Base-by-base conservation (phyloP, 2,888 invertebrate genomes). In the Chrysolina haemoptera region DNA sequence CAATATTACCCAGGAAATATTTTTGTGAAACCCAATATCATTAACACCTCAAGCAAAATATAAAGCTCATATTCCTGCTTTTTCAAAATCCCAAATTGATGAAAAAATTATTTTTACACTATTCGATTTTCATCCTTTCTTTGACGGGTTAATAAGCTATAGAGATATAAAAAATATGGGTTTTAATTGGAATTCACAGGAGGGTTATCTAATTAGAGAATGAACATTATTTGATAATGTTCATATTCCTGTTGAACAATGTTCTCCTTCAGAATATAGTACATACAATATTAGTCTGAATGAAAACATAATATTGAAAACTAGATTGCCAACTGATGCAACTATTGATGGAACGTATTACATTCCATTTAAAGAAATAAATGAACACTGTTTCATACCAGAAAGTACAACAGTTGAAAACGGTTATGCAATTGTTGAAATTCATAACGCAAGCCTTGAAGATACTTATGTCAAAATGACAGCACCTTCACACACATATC, bases 391-490 rank as follows among this genome's bases (percentile, higher is more conserved):
- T 8, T 50, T 50, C 9, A 50, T 50, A 50, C 48, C 16, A 50
- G 48, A 50, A 50, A 50, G 48, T 8, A 50, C 48, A 16, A 16
- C 48, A 16, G 16, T 50, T 50, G 48, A 50, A 16, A 50, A 50
- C 8, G 48, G 48, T n/a, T 50, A 50, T 16, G 48, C 48, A 50
- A 50, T 16, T 50, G 48, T 50, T 50, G 48, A 50, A 48, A 48
- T 48, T 48, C 48, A 48, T 48, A n/a, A 48, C 14, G n/a, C n/a
- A 48, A 48, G 48, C 48, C 14, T 48, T 48, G n/a, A 48, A 48
- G 48, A 48, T n/a, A 48, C 48, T 48, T 48, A n/a, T 48, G 48
- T 48, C 14, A 48, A 48, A 48, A 12, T 14, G 48, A 48, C 48
- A 48, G 10, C 48, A 48, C 48, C 48, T 2, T 48, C n/a, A 48